Conservation (phyloP, 2,888 invertebrate species). For the Pimpla rufipes region DNA sequence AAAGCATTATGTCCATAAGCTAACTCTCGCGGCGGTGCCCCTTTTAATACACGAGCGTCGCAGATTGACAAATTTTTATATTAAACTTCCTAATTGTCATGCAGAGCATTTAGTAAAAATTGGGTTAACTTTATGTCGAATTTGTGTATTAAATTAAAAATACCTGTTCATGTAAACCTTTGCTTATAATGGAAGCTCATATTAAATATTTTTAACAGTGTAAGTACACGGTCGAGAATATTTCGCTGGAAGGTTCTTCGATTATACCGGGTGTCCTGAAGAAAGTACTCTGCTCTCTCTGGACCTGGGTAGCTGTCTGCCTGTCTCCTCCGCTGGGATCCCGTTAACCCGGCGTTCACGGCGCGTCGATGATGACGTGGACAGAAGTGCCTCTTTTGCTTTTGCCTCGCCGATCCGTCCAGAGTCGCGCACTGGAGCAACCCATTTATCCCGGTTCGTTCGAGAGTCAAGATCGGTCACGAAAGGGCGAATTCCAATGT, state of each 20-base stretch:
- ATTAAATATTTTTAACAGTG: too few species aligned
- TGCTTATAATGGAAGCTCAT: too few species aligned
- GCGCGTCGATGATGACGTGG: slow-evolving; percentile 55
- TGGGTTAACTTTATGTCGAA: too few species aligned
- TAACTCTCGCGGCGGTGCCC: too few species aligned
- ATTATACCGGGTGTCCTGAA: slow-evolving; percentile 24
- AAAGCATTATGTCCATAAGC: too few species aligned
- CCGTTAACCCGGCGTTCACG: slow-evolving; percentile 63
- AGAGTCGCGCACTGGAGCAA: slow-evolving; percentile 10
- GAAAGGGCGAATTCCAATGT: background rate
- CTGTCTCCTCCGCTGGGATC: slow-evolving; percentile 35
- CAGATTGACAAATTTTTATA: too few species aligned
- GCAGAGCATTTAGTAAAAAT: too few species aligned
- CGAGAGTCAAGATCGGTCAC: background rate
- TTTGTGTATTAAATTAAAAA: too few species aligned
- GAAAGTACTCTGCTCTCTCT: slow-evolving; percentile 7
- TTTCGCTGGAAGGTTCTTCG: slow-evolving; percentile 8
- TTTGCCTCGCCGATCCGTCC: slow-evolving; percentile 22
- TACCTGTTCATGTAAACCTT: too few species aligned
- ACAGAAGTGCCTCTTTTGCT: slow-evolving; percentile 35
- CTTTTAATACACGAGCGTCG: too few species aligned
- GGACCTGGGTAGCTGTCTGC: too few species aligned
- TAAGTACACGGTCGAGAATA: slow-evolving; percentile 6
- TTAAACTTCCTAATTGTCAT: too few species aligned
- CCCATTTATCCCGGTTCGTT: background rate